A percentile compares a stretch with the other conserved stretches of the same genome.
Evolutionary conservation across 1,140 invertebrate species (phyloP).

Genomic region (Colletes gigas): DNA sequence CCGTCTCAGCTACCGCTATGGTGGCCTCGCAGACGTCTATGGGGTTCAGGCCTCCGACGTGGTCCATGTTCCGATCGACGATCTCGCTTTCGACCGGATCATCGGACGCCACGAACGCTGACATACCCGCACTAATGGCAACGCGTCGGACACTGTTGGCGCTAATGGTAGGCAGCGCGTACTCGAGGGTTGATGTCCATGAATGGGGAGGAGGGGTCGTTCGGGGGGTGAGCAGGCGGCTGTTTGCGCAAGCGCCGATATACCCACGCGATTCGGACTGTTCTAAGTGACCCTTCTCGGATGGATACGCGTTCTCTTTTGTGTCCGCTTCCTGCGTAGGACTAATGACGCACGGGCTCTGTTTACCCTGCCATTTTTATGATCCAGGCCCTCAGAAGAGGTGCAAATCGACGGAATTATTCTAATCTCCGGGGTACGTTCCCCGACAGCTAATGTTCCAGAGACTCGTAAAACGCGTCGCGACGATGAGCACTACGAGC

Average conservation of each 20-base stretch:
- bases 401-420: too few relatives aligned
- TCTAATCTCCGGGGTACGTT: background rate
- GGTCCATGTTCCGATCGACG: background rate
- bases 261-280: conserved; percentile 63
- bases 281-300: conserved; percentile 24
- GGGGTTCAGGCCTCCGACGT: conserved; percentile 40
- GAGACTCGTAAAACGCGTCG: too few relatives aligned
- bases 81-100: conserved; percentile 29
- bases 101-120: conserved; percentile 68
- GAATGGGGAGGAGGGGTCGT: conserved; percentile 69
- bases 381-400: background rate
- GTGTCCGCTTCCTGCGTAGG: conserved; percentile 28
- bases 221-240: conserved; percentile 13
- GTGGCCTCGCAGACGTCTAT: conserved; percentile 65
- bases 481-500: too few relatives aligned
- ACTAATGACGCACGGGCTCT: conserved; percentile 30
- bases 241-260: conserved; percentile 68
- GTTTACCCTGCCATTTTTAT: conserved; percentile 15
- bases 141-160: conserved; percentile 36
- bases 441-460: too few relatives aligned
- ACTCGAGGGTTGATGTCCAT: conserved; percentile 68
- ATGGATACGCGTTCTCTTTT: background rate
- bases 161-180: conserved; percentile 48
- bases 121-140: conserved; percentile 49
- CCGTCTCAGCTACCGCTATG: conserved; percentile 63